phyloP scores from a whole-genome alignment of 2,888 invertebrate species.

The Marronus borbonicus region DNA sequence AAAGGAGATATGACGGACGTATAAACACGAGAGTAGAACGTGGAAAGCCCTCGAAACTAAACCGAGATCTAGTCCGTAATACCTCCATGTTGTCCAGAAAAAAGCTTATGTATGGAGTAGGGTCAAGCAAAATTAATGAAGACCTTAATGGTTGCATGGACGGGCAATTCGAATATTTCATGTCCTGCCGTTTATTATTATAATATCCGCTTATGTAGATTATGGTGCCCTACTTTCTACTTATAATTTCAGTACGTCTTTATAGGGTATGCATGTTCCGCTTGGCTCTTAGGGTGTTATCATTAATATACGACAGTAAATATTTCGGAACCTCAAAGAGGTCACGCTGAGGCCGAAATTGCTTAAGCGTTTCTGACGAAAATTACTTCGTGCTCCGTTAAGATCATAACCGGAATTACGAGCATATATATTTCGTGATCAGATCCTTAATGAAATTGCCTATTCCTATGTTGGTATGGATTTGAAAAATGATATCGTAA shows the following conservation, averaged over 20 bases:
- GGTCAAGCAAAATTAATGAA: constrained; percentile 24
- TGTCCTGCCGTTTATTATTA: not conserved
- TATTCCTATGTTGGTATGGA: too few species aligned
- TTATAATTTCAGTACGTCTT: not conserved
- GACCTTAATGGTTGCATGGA: constrained; percentile 2
- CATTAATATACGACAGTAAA: not conserved
- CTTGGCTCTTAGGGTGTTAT: not conserved
- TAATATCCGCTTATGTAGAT: not conserved
- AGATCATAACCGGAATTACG: not conserved
- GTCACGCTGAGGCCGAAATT: not conserved
- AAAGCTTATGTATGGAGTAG: not conserved
- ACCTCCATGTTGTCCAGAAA: not conserved
- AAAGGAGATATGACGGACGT: constrained; percentile 19
- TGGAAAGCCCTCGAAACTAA: not conserved
- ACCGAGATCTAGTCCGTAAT: not conserved
- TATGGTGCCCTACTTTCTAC: not conserved
- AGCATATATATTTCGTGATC: not conserved
- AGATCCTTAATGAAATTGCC: too few species aligned
- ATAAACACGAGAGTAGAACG: not conserved
- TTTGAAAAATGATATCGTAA: too few species aligned
- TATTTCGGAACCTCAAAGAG: not conserved
- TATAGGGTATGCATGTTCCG: not conserved
- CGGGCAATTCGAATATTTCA: not conserved
- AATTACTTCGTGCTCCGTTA: not conserved
- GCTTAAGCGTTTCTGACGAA: not conserved